A percentile compares a stretch with the other conserved stretches of the same genome.
Evolutionary conservation across 2,113 vertebrate genomes (phyloP).

Genomic region (Euleptes europaea): DNA sequence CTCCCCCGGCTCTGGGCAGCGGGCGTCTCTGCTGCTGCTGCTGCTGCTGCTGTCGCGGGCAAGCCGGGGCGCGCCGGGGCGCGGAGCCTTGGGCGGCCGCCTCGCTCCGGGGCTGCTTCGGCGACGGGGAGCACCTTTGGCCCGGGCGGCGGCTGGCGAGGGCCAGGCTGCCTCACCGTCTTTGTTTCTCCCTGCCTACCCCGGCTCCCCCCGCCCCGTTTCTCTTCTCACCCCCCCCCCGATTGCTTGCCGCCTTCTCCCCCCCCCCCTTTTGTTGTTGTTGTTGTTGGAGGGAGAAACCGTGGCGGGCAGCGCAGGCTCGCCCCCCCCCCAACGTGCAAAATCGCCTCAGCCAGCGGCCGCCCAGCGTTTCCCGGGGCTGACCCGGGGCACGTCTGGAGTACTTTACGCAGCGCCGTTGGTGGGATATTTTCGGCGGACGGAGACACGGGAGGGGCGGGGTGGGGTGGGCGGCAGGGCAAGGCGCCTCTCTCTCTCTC

Average conservation of each 20-base stretch:
- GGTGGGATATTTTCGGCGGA: neutral
- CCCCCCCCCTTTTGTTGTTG: slow-evolving; percentile 30
- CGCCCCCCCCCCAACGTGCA: slow-evolving; percentile 42
- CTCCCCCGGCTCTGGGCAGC: slow-evolving; percentile 19
- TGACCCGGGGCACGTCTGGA: neutral
- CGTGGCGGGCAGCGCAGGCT: neutral
- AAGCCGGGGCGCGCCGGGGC: no score
- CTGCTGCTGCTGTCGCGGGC: no score
- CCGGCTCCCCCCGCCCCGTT: slow-evolving; percentile 56
- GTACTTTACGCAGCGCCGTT: slow-evolving; percentile 6
- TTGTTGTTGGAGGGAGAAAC: neutral
- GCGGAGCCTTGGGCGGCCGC: neutral
- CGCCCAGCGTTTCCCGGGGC: neutral
- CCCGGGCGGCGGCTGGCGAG: slow-evolving; percentile 39
- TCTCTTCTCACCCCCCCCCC: slow-evolving; percentile 31
- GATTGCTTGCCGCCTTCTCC: slow-evolving; percentile 31
- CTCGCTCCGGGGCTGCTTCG: neutral
- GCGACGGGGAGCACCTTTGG: neutral
- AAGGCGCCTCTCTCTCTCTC: neutral
- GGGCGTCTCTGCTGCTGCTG: no score
- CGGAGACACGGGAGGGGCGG: no score
- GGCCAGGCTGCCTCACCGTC: slow-evolving; percentile 48
- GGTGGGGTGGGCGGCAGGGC: no score
- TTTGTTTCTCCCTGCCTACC: slow-evolving; percentile 54
- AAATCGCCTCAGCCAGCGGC: neutral